These are phyloP conservation scores for Epicampocera succincta DNA, from an alignment of 2,888 invertebrate genomes.

Conservation along the genomic window DNA sequence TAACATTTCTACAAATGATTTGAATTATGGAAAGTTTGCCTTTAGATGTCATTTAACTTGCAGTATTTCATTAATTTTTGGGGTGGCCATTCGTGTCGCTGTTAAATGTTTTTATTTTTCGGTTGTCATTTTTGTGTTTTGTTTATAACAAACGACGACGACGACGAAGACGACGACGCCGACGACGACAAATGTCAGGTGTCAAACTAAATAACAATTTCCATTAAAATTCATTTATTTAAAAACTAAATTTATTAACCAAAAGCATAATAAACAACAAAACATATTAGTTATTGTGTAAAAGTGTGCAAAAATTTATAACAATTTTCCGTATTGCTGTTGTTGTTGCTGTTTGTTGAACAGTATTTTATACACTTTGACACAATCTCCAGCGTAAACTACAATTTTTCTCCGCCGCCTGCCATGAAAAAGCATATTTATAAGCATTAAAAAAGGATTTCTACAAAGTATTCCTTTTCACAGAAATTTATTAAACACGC, in stretches of 20 bases:
- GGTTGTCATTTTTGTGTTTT: slow-evolving; percentile 31
- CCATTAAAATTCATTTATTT: slow-evolving; percentile 50
- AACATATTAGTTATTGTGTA: not conserved
- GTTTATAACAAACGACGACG: slow-evolving; percentile 11
- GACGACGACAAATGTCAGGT: slow-evolving; percentile 58
- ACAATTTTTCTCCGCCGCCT: not conserved
- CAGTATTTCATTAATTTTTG: slow-evolving; percentile 26
- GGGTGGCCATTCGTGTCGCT: slow-evolving; percentile 35
- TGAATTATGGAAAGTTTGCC: slow-evolving; percentile 14
- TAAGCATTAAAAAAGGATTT: slow-evolving; percentile 52
- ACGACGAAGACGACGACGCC: too few species aligned
- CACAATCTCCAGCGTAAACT: slow-evolving; percentile 26
- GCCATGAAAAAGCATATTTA: slow-evolving; percentile 29
- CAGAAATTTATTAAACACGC: slow-evolving; percentile 59
- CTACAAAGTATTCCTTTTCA: slow-evolving; percentile 29
- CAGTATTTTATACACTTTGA: slow-evolving; percentile 47
- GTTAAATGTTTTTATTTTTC: slow-evolving; percentile 46
- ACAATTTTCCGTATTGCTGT: slow-evolving; percentile 6
- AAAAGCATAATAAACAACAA: slow-evolving; percentile 13
- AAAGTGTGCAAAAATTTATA: slow-evolving; percentile 13
- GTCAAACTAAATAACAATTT: slow-evolving; percentile 58
- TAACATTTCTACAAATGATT: slow-evolving; percentile 8
- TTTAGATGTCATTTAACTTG: slow-evolving; percentile 21
- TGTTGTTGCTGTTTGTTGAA: not conserved
- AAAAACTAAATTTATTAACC: slow-evolving; percentile 24